These are phyloP conservation scores for Diploscapter pachys DNA, from an alignment of 1,140 invertebrate species.

Conservation along the genomic window DNA sequence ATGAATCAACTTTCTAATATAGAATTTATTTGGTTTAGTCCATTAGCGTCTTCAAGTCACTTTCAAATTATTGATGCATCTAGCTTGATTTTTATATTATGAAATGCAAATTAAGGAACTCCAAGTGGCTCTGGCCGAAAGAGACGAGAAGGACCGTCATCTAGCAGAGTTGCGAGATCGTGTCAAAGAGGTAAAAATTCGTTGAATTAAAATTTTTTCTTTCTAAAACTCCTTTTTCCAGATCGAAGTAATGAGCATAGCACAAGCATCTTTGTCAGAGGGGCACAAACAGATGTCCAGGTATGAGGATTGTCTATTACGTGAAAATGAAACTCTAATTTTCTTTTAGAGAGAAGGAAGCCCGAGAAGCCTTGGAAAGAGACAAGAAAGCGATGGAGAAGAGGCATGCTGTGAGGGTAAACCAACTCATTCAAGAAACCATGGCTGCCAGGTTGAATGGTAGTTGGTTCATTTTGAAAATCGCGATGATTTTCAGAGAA, in stretches of 20 bases:
- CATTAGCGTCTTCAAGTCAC: no score
- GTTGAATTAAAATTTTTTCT: background rate
- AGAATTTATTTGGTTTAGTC: no score
- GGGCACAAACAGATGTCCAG: constrained; percentile 38
- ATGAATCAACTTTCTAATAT: constrained; percentile 6
- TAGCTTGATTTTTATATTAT: background rate
- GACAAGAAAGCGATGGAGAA: constrained; percentile 46
- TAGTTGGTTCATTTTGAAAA: background rate
- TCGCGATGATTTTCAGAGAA: constrained; percentile 15
- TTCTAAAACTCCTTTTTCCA: background rate
- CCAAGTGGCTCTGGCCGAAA: constrained; percentile 21
- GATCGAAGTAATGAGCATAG: constrained; percentile 39
- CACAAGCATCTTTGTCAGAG: constrained; percentile 41
- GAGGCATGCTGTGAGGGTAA: constrained; percentile 47
- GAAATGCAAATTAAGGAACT: constrained; percentile 35
- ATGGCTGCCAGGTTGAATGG: constrained; percentile 42
- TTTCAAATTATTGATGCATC: no score
- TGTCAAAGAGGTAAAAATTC: constrained; percentile 49
- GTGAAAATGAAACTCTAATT: no score
- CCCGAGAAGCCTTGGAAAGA: constrained; percentile 35
- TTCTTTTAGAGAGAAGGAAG: constrained; percentile 31
- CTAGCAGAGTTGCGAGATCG: constrained; percentile 51
- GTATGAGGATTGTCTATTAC: no score
- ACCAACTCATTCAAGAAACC: constrained; percentile 53
- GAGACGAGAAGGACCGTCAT: constrained; percentile 48